Conservation (phyloP, 2,888 invertebrate species). For the Coenonympha glycerion region DNA sequence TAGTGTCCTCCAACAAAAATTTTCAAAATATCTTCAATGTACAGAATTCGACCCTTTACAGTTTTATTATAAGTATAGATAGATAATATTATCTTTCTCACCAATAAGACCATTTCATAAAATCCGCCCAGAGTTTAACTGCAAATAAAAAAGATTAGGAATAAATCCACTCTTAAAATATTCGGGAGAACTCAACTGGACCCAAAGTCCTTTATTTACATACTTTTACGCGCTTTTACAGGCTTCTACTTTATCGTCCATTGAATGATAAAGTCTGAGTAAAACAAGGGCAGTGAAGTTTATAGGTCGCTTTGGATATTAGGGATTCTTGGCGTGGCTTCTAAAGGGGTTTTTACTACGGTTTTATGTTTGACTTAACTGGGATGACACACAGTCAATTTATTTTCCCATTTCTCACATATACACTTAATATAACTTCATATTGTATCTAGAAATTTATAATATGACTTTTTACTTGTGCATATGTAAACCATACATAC, state of each 20-base stretch:
- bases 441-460: too few relatives aligned
- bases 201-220: conserved; percentile 11
- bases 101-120: background rate
- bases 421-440: too few relatives aligned
- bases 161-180: conserved; percentile 6
- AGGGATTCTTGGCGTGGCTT: background rate
- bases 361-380: too few relatives aligned
- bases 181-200: conserved; percentile 2
- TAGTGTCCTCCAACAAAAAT: too few relatives aligned
- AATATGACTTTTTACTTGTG: too few relatives aligned
- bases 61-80: too few relatives aligned
- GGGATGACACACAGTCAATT: too few relatives aligned
- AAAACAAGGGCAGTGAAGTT: background rate
- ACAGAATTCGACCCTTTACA: too few relatives aligned
- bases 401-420: too few relatives aligned
- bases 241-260: conserved; percentile 8
- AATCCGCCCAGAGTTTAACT: background rate
- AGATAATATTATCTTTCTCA: background rate
- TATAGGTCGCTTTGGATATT: background rate
- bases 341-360: background rate
- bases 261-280: conserved; percentile 11
- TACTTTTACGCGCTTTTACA: conserved; percentile 8
- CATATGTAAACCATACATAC: too few relatives aligned
- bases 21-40: too few relatives aligned
- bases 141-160: conserved; percentile 4